phyloP scores from a whole-genome alignment of 2,797 vertebrate species.

The Pangasius djambal region DNA sequence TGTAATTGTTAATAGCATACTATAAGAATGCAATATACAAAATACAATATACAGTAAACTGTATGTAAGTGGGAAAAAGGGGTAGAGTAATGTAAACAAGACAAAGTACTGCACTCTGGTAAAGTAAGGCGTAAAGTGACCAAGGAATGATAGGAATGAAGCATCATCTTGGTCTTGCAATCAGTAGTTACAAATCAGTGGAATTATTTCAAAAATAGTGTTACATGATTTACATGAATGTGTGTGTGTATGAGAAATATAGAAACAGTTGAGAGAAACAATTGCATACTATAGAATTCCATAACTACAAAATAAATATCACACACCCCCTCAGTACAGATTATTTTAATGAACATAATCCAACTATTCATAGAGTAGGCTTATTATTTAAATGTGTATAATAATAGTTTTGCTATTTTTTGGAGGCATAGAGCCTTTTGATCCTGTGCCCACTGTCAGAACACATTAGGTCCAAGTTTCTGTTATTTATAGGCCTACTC shows the following conservation, averaged over 20 bases:
- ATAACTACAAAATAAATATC: not conserved
- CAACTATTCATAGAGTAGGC: not conserved
- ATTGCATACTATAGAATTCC: not conserved
- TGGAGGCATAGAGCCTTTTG: not conserved
- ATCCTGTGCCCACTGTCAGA: not conserved
- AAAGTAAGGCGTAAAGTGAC: not conserved
- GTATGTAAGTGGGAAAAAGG: not conserved
- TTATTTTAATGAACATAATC: not conserved
- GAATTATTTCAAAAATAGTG: not conserved
- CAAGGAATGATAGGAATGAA: not conserved
- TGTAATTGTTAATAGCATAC: not conserved
- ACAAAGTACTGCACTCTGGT: not conserved
- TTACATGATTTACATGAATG: too few species aligned
- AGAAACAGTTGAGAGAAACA: not conserved
- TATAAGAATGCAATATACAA: not conserved
- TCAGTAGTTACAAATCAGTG: not conserved
- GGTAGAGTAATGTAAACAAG: not conserved
- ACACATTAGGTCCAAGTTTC: not conserved
- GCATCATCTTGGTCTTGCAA: not conserved
- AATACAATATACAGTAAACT: not conserved
- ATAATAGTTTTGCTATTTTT: not conserved
- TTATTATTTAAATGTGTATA: not conserved
- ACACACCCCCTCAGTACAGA: not conserved
- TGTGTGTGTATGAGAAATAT: not conserved
- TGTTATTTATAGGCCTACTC: not conserved